Base-by-base conservation (phyloP, 2,888 invertebrate genomes). In the Aleiodes leptofemur region DNA sequence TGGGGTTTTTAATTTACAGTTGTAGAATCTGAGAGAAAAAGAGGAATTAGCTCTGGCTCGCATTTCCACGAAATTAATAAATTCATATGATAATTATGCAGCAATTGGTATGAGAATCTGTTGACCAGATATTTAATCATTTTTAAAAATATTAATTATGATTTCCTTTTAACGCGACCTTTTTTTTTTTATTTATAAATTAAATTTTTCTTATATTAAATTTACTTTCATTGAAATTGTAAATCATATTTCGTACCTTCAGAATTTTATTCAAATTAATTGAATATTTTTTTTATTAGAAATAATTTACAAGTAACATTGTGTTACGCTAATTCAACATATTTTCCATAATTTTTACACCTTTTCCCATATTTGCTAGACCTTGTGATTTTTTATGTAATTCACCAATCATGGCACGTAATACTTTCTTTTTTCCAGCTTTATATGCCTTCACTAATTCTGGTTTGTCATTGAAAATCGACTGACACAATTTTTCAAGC, bases 371-470 rank as follows among this genome's bases (percentile, higher is more conserved):
- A 86, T 96, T 93, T 53, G 94, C 92, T 86, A 92, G 92, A 83
- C 93, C 91, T 16, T 93, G 88, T 59, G 93, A 92, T 78, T 90
- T 90, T 83, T 92, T 92, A 72, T 91, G 91, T 70, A 95, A 90
- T 84, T 92, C 90, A 13, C 93, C 93, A 76, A 93, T 86, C 76
- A 96, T 91, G 43, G 93, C 93, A 83, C 92, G 92, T 64, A 94
- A 91, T 8, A 93, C 92, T 90, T 95, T 95, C 0, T 87, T 88
- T 89, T 96, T 96, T 5, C 96, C 96, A 9, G 90, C 90, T 86
- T 91, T 93, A 85, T 94, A 96, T 80, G 93, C 91, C 78, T 91
- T 90, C 0, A 94, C 94, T 72, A 94, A 86, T 85, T 94, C 93
- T 11, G 92, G 91, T 89, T 95, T 94, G 77, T 92, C 91, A 13